Base-by-base conservation (phyloP, 2,888 invertebrate species). In the Tuberolachnus salignus region DNA sequence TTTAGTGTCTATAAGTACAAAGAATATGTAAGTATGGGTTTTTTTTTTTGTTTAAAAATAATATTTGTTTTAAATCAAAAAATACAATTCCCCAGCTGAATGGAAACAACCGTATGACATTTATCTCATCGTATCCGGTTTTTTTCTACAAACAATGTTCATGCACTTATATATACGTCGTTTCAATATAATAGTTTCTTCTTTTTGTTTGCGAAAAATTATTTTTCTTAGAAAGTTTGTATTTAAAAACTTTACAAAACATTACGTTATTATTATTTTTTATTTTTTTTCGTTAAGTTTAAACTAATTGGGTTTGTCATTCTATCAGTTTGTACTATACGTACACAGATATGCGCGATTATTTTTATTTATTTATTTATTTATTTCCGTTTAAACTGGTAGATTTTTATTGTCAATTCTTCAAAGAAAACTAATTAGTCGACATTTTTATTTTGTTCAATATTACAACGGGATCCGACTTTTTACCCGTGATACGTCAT, bases 121-220 rank as follows among this genome's bases (percentile, higher is more conserved):
- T 69, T 26, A 21, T 16, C 34, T 42, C 16, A 13, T 34, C 9
- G 9, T 16, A 1, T n/a, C 0, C 0, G 3, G 19, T 42, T 69
- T 69, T 69, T 26, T 10, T 16, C 8, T 69, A 14, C 53, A 34
- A 55, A 42, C 0, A 16, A 42, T 66, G 19, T 69, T 53, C 42
- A 21, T 42, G 19, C 34, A 21, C 53, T 53, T 69, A 55, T 53
- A 13, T 34, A 3, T 34, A 34, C 6, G 34, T 14, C 3, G 42
- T 42, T 42, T 19, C 13, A 19, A 42, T 1, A 63, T 13, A 21
- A 53, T n/a, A 26, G 67, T 34, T 66, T 34, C 26, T 67, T 53
- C 34, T 53, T 53, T 13, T 69, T 63, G 34, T 66, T 66, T n/a
- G n/a, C n/a, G n/a, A n/a, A n/a, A n/a, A n/a, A 49, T 51, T 11